Evolutionary conservation across 2,797 vertebrate species (phyloP), one percentile per base, ranked within the genome.

Genomic region (Typhlichthys subterraneus): DNA sequence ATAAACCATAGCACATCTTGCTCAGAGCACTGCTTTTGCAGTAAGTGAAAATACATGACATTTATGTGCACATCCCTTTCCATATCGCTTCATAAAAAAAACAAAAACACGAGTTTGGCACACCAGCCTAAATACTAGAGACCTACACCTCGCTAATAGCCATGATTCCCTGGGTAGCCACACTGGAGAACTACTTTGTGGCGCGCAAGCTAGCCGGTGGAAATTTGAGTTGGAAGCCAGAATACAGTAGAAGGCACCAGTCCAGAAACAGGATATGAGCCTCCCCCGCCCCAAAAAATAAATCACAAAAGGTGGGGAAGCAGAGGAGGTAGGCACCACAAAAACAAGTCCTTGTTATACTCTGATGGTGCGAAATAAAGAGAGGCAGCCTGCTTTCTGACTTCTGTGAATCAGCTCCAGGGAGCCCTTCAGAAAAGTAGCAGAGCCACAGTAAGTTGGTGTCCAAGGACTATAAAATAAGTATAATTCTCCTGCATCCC

Each of bases 391-490:
- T 65, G 31, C 57, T 67, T 72, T 74, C 84, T 53, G 48, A 88
- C 81, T 81, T 80, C 83, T 79, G 92, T 93, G 80, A 93, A 81
- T 87, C 63, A 90, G 83, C 85, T 94, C 87, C 90, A 82, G 85
- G 60, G 76, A 79, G 92, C 93, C 93, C 88, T 82, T 91, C 87
- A 79, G 88, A 92, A 83, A 84, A 84, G 51, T 71, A 38, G 67
- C 56, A 56, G 29, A n/a, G 1, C 54, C 85, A 91, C 86, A 93
- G 33, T 61, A 85, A 90, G 92, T 89, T 88, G 83, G 83, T 91
- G 91, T 86, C 88, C 0, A 68, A 73, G 91, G 63, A 69, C 75
- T 84, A 71, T 87, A 87, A 88, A 84, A 57, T 65, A 54, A 61
- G 50, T 74, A 75, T 89, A 87, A 80, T 89, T 74, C 73, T 83